Base-by-base conservation (phyloP, 2,113 vertebrate genomes). In the Crotalus helleri region DNA sequence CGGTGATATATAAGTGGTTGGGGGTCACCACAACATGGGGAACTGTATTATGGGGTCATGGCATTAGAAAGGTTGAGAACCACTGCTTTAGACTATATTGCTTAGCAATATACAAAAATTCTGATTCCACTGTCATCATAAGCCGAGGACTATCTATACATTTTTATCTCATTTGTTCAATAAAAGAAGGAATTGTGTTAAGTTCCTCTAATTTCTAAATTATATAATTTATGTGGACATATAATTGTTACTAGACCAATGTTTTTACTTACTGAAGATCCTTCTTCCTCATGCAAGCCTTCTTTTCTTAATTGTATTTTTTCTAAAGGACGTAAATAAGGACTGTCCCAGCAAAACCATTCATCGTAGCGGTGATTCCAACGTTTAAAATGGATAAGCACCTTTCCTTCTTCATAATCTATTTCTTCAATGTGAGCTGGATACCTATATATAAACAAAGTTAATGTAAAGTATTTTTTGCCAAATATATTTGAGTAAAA, bases 341-440 rank as follows among this genome's bases (percentile, higher is more conserved):
- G 98, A 46, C 99, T 99, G 96, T 97, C 98, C 99, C 99, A 99
- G 81, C 98, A 98, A 93, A 99, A 99, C 99, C 99, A 99, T 90
- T 99, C 99, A 90, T 99, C 98, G 0, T 99, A 99, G 85, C 99
- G 98, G 54, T 99, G 99, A 96, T 99, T 99, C 99, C 99, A 99
- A 95, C 98, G 99, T 10, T 98, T 98, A 96, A 99, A 99, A 96
- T 99, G 99, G 94, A 99, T 98, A 95, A 99, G 98, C 15, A 99
- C 98, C 94, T 98, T 99, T 94, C 99, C 99, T 94, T 99, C 98
- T 90, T 99, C 99, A 93, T 98, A 98, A 96, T 99, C 99, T 53
- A 99, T 98, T 94, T 99, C 99, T 97, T 99, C 99, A 92, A 99
- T 99, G 89, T 98, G 99, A 57, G 99, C 99, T 29, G 98, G 95